Conservation (phyloP, 2,797 vertebrate species). For the Pelochelys cantorii region DNA sequence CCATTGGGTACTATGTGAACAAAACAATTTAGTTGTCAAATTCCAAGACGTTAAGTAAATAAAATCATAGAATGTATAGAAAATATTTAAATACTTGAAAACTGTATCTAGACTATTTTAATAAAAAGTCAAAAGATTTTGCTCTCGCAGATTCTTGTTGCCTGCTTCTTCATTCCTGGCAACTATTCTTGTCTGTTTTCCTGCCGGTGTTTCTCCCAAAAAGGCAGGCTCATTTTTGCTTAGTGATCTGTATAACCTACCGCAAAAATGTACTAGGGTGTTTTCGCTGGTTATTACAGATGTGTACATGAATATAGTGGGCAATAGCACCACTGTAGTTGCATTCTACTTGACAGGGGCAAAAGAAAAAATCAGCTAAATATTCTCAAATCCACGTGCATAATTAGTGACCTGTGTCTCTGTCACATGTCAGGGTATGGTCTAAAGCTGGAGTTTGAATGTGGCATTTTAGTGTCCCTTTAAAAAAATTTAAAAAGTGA, state of each 20-base stretch:
- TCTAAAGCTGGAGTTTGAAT: too few relatives aligned
- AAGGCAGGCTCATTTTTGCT: background rate
- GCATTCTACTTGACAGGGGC: too few relatives aligned
- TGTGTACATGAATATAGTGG: accelerated
- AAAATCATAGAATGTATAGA: background rate
- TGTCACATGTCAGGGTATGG: background rate
- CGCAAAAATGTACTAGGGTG: accelerated
- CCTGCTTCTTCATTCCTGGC: background rate
- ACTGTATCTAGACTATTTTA: slow-evolving; percentile 17
- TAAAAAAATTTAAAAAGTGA: too few relatives aligned
- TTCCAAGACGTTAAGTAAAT: slow-evolving; percentile 6
- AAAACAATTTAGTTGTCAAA: background rate
- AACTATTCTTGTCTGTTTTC: accelerated
- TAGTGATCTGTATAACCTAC: background rate
- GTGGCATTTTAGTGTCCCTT: too few relatives aligned
- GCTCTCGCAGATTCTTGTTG: background rate
- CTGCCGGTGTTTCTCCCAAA: accelerated
- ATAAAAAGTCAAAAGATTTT: background rate
- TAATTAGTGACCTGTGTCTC: background rate
- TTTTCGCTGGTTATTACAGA: accelerated
- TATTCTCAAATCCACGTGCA: background rate
- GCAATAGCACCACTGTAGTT: too few relatives aligned
- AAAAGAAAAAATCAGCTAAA: background rate
- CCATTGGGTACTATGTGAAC: background rate
- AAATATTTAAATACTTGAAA: background rate